Evolutionary conservation across 1,140 invertebrate species (phyloP).

Genomic region (Ruditapes philippinarum): DNA sequence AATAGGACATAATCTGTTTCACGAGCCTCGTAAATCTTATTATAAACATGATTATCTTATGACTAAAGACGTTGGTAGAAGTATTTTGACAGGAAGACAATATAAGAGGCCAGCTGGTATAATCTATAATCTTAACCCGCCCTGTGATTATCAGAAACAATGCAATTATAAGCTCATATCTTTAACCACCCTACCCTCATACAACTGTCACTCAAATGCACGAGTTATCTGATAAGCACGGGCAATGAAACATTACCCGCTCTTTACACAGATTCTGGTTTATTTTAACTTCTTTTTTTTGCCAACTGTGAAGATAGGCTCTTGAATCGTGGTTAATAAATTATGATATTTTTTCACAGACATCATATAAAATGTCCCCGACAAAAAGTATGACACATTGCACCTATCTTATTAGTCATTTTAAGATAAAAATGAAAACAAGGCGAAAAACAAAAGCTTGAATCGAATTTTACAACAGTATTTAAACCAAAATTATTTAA

Average conservation of each 20-base stretch:
- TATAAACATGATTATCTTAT: background rate
- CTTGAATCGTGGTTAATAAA: too few species aligned
- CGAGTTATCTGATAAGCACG: background rate
- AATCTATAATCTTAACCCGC: background rate
- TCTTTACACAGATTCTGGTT: background rate
- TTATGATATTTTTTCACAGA: too few species aligned
- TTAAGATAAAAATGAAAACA: too few species aligned
- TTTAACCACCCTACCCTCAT: background rate
- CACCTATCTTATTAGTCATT: too few species aligned
- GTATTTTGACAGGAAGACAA: background rate
- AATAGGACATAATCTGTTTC: background rate
- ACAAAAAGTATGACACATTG: too few species aligned
- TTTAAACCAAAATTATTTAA: too few species aligned
- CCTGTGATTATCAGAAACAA: conserved; percentile 5
- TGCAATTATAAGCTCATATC: conserved; percentile 7
- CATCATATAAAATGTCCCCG: too few species aligned
- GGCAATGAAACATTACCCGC: background rate
- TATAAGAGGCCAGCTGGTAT: background rate
- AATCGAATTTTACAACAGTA: too few species aligned
- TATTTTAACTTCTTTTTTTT: background rate
- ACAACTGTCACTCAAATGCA: background rate
- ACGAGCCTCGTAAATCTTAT: background rate
- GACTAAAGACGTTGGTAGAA: background rate
- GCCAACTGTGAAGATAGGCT: too few species aligned
- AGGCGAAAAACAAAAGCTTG: too few species aligned